Evolutionary conservation across 2,888 invertebrate genomes (phyloP).

Genomic region (Congeria kusceri): DNA sequence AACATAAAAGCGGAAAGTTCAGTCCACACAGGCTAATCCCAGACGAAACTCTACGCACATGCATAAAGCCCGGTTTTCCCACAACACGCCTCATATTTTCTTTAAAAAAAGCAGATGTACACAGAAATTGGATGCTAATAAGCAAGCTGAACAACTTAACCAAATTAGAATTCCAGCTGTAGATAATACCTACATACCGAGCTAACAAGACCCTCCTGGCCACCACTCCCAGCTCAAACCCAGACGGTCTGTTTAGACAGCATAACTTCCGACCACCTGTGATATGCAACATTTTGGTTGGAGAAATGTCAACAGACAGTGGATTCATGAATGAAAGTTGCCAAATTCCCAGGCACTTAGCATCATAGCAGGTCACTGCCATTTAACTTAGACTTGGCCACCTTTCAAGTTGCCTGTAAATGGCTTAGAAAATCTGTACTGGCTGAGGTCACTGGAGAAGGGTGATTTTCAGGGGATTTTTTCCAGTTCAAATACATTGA

Average conservation of each 20-base stretch:
- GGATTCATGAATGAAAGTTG: conserved; percentile 31
- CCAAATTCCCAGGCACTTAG: conserved; percentile 34
- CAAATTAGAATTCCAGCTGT: neutral
- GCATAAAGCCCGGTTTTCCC: too few species aligned
- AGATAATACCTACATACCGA: neutral
- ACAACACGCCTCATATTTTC: too few species aligned
- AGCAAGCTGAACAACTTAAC: conserved; percentile 7
- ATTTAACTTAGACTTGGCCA: conserved; percentile 17
- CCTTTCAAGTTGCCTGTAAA: conserved; percentile 16
- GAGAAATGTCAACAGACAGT: conserved; percentile 38
- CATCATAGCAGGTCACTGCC: conserved; percentile 15
- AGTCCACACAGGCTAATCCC: too few species aligned
- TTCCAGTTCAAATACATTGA: too few species aligned
- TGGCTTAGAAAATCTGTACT: conserved; percentile 1
- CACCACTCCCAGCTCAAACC: neutral
- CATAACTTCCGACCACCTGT: conserved; percentile 33
- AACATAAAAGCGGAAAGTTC: too few species aligned
- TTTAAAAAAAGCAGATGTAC: neutral
- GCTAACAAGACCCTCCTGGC: neutral
- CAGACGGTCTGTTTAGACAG: conserved; percentile 22
- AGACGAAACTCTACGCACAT: too few species aligned
- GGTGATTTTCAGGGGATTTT: too few species aligned
- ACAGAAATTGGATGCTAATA: conserved; percentile 32
- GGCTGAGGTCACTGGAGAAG: too few species aligned
- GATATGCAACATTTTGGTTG: conserved; percentile 17